Evolutionary conservation across 1,140 invertebrate species (phyloP), one percentile per base, ranked within the genome.

Genomic region (Leptinotarsa defecta): DNA sequence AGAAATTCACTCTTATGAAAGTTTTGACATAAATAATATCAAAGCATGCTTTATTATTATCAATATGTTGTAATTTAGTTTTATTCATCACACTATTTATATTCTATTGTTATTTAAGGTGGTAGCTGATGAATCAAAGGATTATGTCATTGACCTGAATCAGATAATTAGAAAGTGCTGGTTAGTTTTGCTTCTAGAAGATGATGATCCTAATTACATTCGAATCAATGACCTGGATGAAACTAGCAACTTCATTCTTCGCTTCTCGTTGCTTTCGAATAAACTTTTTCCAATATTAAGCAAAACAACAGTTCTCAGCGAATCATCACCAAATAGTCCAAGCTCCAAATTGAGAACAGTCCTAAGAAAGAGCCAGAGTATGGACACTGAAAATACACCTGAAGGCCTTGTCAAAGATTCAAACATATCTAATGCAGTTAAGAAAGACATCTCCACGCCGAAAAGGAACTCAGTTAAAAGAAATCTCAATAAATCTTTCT

Each of bases 401-500:
- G n/a, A 13, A 61, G 34, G 20, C 17, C 13, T 61, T 11, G 27
- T 17, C 3, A 71, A 22, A 57, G 48, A 62, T 61, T 71, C 27
- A 62, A 49, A 71, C 22, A 19, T 27, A 20, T 13, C 22, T 57
- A 71, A 34, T 62, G 20, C 22, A 24, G 15, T 24, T 62, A 62
- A 57, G 4, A 62, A 62, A 34, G 70, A 34, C 5, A 13, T 24
- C n/a, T 71, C 70, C 17, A 48, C 70, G 0, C 15, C 57, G 15
- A 48, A 62, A 27, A 57, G 70, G 15, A 71, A 71, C n/a, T 49
- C 22, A 11, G 70, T 71, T 8, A 71, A 71, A 62, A 20, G 70
- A n/a, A 71, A 71, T 62, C 22, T 71, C 13, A 71, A 71, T 24
- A 61, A 71, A 61, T 71, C 70, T 62, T 71, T 71, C 34, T 15